Evolutionary conservation across 2,888 invertebrate genomes (phyloP).

Genomic region (Scaptomyza flava): DNA sequence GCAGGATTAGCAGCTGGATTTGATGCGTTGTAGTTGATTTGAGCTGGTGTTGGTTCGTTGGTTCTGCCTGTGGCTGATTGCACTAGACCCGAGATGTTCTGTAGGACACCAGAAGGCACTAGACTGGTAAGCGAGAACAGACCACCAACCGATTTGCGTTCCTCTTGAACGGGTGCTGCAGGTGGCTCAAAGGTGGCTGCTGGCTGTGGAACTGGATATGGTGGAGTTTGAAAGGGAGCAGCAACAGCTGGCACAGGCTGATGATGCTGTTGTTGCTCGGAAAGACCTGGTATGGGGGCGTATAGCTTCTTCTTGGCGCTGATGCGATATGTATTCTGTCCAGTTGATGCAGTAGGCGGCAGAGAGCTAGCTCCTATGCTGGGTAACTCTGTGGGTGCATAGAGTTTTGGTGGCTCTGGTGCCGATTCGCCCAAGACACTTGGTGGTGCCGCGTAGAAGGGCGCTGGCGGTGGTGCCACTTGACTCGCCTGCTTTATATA

Average conservation of each 20-base stretch:
- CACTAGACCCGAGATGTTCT: slow-evolving; percentile 82
- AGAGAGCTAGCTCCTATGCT: slow-evolving; percentile 30
- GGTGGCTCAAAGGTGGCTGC: slow-evolving; percentile 20
- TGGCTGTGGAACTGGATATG: slow-evolving; percentile 57
- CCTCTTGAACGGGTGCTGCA: slow-evolving; percentile 45
- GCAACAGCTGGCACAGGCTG: slow-evolving; percentile 9
- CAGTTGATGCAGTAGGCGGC: slow-evolving; percentile 30
- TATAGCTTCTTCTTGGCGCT: slow-evolving; percentile 89
- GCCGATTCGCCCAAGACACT: slow-evolving; percentile 33
- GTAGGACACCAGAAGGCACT: slow-evolving; percentile 81
- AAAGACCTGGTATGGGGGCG: slow-evolving; percentile 91
- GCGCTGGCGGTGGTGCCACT: slow-evolving; percentile 37
- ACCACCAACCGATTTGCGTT: slow-evolving; percentile 70
- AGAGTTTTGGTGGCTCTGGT: slow-evolving; percentile 81
- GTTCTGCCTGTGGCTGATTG: slow-evolving; percentile 79
- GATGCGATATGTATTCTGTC: slow-evolving; percentile 87
- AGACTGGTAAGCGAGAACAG: slow-evolving; percentile 81
- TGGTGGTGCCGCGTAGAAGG: slow-evolving; percentile 68
- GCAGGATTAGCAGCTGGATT: slow-evolving; percentile 2
- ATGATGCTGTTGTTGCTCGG: slow-evolving; percentile 54
- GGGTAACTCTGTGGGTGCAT: slow-evolving; percentile 81
- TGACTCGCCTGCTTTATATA: slow-evolving; percentile 66
- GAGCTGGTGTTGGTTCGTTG: slow-evolving; percentile 19
- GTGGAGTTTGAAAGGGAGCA: slow-evolving; percentile 53
- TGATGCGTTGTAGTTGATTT: slow-evolving; percentile 7